Conservation (phyloP, 2,797 vertebrate species). For the Amphiprion clarkii region DNA sequence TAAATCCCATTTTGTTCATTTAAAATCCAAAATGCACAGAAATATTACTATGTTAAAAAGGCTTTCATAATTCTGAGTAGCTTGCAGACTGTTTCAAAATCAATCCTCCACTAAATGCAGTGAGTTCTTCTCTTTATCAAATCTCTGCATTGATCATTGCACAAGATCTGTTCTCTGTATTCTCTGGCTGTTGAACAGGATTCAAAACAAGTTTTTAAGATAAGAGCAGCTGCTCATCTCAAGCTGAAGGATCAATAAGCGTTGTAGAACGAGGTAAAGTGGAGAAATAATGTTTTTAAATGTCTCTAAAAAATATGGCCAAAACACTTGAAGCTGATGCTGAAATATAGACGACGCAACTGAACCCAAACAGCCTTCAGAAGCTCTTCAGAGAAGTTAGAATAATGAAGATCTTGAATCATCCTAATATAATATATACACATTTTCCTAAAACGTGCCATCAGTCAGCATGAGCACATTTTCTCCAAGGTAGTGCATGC, state of each 20-base stretch:
- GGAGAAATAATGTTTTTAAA: background rate
- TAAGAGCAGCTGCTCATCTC: background rate
- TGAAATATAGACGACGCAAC: background rate
- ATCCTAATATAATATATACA: no score
- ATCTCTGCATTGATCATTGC: background rate
- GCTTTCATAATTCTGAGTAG: background rate
- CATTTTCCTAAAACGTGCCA: background rate
- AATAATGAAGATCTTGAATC: no score
- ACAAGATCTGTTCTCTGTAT: background rate
- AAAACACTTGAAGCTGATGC: background rate
- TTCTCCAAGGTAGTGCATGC: background rate
- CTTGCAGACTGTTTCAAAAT: background rate
- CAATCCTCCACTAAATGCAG: background rate
- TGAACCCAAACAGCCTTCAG: no score
- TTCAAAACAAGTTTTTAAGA: background rate
- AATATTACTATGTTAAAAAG: background rate
- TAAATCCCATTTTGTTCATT: background rate
- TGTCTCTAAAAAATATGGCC: constrained; percentile 10
- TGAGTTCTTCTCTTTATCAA: background rate
- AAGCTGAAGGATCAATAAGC: background rate
- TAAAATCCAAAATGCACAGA: background rate
- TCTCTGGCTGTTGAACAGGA: background rate
- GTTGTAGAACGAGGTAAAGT: background rate
- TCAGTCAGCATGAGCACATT: background rate
- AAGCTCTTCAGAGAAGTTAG: no score